Evolutionary conservation across 2,888 invertebrate genomes (phyloP), one percentile per base, ranked within the genome.

Genomic region (Ochropleura leucogaster): DNA sequence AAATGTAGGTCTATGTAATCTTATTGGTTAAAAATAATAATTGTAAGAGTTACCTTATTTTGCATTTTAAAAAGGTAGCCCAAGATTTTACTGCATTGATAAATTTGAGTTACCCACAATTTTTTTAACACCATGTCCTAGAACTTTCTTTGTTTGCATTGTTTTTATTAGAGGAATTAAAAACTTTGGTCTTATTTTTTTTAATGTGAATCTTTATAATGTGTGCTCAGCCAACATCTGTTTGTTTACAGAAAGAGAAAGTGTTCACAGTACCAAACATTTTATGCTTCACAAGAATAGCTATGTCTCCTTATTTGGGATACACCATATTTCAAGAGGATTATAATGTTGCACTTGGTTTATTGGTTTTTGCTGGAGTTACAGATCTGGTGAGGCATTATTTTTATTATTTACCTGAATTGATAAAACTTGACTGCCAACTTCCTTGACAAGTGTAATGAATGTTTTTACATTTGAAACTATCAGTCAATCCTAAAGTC

Each of bases 221-320:
- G 77, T 60, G 18, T 14, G 44, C 44, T 82, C n/a, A 80, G 62
- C 47, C 42, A 20, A 42, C 46, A 55, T 49, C n/a, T 53, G 5
- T 71, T 77, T 84, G 67, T 78, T 90, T 95, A 89, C 93, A 96
- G 96, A 97, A 96, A 97, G 99, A 99, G 96, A 99, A 99, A 94
- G 97, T 99, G 60, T 98, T 98, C 92, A 99, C 99, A 0, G 97
- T 99, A 87, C 99, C 99, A 16, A 99, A 99, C 95, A 96, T 98
- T 66, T 95, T 99, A 70, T 99, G 99, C 90, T 95, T 98, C 12
- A 97, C 98, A 42, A 97, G 99, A 88, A 99, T 99, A 88, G 95
- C 97, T 10, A 96, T 98, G 87, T 98, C 99, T 0, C 99, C 99
- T 0, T 98, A 98, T 90, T 96, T 99, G 81, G 99, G 99, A 44